Conservation (phyloP, 2,888 invertebrate genomes). For the Escarpia spicata region DNA sequence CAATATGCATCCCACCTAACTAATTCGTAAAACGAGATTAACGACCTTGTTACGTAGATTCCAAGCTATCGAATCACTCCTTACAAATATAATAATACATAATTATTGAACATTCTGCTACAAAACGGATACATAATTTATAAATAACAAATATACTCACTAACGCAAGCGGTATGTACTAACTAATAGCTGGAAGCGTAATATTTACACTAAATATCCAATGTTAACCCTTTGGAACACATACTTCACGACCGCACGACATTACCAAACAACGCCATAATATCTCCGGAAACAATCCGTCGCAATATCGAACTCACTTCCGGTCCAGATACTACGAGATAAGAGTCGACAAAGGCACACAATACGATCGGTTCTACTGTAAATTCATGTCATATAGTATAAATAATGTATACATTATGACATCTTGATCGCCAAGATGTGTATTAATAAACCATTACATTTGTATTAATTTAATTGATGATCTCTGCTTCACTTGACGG, state of each 20-base stretch:
- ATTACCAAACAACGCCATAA: background rate
- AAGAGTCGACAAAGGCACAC: background rate
- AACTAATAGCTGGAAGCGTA: conserved; percentile 2
- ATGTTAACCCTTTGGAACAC: background rate
- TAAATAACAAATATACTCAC: background rate
- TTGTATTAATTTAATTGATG: too few species aligned
- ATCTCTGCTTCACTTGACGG: too few species aligned
- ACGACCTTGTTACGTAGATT: background rate
- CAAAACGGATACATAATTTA: background rate
- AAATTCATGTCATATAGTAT: background rate
- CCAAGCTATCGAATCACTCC: background rate
- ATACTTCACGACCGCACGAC: background rate
- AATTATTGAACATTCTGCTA: background rate
- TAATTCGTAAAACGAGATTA: background rate
- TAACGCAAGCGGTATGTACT: background rate
- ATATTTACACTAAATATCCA: conserved; percentile 3
- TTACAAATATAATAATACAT: background rate
- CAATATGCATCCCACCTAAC: too few species aligned
- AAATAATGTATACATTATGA: background rate
- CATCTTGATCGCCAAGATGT: background rate
- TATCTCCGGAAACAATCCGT: background rate
- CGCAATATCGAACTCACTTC: background rate
- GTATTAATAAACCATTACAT: background rate
- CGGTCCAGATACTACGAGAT: background rate
- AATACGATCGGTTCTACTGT: background rate